These are phyloP conservation scores for Drosophila emarginata DNA, from an alignment of 2,888 invertebrate genomes.

Conservation along the genomic window DNA sequence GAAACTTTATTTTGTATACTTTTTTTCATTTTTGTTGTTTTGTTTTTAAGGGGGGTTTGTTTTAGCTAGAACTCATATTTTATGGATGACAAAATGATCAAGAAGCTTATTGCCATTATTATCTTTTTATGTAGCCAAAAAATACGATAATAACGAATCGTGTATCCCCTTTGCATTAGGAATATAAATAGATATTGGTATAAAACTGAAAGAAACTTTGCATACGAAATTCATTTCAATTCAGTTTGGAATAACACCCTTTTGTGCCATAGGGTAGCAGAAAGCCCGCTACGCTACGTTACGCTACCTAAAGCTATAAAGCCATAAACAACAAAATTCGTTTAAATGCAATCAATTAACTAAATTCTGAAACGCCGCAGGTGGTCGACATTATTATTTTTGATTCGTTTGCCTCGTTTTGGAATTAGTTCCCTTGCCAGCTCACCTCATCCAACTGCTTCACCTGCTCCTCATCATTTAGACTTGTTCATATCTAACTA, in stretches of 20 bases:
- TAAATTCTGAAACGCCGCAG: conserved; percentile 59
- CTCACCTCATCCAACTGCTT: too few relatives aligned
- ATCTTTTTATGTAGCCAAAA: conserved; percentile 15
- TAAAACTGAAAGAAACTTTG: not conserved
- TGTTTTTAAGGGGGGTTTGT: not conserved
- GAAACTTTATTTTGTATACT: conserved; percentile 42
- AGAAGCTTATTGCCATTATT: conserved; percentile 38
- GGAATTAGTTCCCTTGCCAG: conserved; percentile 12
- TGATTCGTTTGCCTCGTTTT: conserved; percentile 26
- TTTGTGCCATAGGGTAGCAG: not conserved
- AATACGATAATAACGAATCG: conserved; percentile 4
- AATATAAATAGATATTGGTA: not conserved
- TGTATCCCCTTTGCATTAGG: not conserved
- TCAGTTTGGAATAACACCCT: not conserved
- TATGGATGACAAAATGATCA: conserved; percentile 53
- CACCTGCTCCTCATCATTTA: conserved; percentile 11
- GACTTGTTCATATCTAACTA: conserved; percentile 15
- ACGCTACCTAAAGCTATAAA: conserved; percentile 42
- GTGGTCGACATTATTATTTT: conserved; percentile 57
- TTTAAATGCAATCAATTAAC: conserved; percentile 61
- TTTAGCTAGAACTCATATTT: conserved; percentile 70
- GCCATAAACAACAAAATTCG: conserved; percentile 50
- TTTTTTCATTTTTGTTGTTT: not conserved
- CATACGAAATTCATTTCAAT: not conserved
- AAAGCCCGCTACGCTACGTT: conserved; percentile 24